Base-by-base conservation (phyloP, 2,113 vertebrate genomes). In the Rhinoptilus africanus region DNA sequence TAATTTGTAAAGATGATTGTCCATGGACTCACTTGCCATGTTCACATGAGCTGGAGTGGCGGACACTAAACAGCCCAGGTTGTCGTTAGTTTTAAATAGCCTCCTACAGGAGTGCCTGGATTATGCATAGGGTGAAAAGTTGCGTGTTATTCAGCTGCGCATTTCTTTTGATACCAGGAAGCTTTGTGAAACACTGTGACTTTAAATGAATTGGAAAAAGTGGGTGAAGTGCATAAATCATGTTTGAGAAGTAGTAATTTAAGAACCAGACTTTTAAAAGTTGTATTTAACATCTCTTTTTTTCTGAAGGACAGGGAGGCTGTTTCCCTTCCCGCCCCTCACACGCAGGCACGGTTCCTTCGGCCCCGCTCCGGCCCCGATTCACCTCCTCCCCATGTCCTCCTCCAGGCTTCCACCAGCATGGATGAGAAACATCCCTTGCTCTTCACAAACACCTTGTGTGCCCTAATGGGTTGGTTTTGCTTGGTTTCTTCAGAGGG, bases 221-320 rank as follows among this genome's bases (percentile, higher is more conserved):
- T 28, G 80, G 54, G 57, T 51, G 74, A 95, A 82, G 68, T 54
- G 34, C 81, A 72, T 97, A 88, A 93, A 50, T 96, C 87, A 71
- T 28, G 3, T 85, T 95, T 73, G 89, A 92, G 78, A 96, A 94
- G 77, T 67, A 95, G 89, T 83, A 93, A 91, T 96, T 96, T 95
- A 95, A 89, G 89, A 92, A 80, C 59, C 53, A 88, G 74, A 26
- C 74, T 91, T 96, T 54, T 26, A 66, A 67, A 89, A 91, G 91
- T 93, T 97, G 91, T 88, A 67, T 89, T 92, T 95, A 92, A 37
- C 88, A 35, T 94, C 48, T 78, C 73, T 66, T 77, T 82, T 63
- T 67, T 75, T 84, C 77, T 81, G 41, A 85, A 93, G 82, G 73
- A 64, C 14, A 27, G 66, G 32, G 48, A 89, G 41, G 17, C 41